These are phyloP conservation scores for Hylaea fasciaria DNA, from an alignment of 2,888 invertebrate genomes.

Conservation along the genomic window DNA sequence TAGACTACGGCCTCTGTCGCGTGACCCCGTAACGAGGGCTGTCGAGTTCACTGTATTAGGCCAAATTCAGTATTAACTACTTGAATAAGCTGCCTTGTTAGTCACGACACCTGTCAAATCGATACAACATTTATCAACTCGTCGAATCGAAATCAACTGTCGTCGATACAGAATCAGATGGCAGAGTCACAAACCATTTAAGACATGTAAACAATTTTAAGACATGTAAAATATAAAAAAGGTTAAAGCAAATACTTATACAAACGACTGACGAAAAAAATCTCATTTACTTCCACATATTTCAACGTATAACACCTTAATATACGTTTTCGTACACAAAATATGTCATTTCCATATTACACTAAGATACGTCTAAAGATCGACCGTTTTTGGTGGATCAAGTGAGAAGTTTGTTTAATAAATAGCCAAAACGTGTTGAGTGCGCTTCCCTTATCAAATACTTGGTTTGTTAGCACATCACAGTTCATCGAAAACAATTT, in stretches of 20 bases:
- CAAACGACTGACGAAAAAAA: conserved; percentile 61
- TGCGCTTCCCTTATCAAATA: conserved; percentile 52
- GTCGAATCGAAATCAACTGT: too few relatives aligned
- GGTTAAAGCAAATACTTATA: conserved; percentile 74
- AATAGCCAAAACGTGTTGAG: conserved; percentile 48
- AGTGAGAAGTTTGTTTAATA: conserved; percentile 39
- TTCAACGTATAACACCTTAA: conserved; percentile 46
- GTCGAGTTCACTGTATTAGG: too few relatives aligned
- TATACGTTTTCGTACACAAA: conserved; percentile 73
- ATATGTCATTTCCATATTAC: conserved; percentile 79
- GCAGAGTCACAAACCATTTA: too few relatives aligned
- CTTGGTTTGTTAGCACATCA: conserved; percentile 76
- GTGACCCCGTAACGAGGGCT: too few relatives aligned
- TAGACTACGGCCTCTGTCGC: too few relatives aligned
- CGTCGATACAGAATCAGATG: too few relatives aligned
- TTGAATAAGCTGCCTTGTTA: too few relatives aligned
- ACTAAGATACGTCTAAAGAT: conserved; percentile 44
- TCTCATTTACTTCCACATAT: conserved; percentile 49
- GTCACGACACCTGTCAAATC: too few relatives aligned
- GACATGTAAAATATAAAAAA: conserved; percentile 68
- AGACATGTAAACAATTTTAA: conserved; percentile 65
- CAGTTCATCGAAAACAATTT: conserved; percentile 66
- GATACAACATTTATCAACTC: too few relatives aligned
- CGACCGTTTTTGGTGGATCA: conserved; percentile 28
- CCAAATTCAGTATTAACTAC: too few relatives aligned